phyloP scores from a whole-genome alignment of 2,797 vertebrate species.

The Parauchenoglanis punctatus region DNA sequence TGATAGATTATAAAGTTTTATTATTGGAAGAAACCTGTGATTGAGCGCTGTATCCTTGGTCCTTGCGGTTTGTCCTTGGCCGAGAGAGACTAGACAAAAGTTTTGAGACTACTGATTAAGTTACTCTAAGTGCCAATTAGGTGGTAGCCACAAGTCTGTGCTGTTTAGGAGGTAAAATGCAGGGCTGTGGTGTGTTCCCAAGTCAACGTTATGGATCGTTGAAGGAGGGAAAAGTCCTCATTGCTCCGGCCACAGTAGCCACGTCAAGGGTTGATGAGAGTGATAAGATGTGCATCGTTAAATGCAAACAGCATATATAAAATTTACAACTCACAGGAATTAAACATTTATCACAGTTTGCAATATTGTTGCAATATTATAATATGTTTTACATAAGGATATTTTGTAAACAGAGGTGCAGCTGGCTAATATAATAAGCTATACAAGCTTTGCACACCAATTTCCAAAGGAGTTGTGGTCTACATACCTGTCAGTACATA shows the following conservation, averaged over 20 bases:
- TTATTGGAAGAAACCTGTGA: constrained; percentile 5
- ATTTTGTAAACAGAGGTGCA: not conserved
- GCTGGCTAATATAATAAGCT: not conserved
- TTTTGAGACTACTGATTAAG: constrained; percentile 60
- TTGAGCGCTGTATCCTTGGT: constrained; percentile 19
- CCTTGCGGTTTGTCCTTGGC: constrained; percentile 54
- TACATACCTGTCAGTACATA: not conserved
- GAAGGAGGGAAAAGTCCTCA: constrained; percentile 29
- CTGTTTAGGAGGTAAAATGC: constrained; percentile 57
- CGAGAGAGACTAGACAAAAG: constrained; percentile 52
- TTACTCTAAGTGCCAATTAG: constrained; percentile 66
- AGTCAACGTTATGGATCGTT: constrained; percentile 15
- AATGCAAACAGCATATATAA: not conserved
- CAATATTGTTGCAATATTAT: not conserved
- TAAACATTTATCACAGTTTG: not conserved
- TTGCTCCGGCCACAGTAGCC: constrained; percentile 14
- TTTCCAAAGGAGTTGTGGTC: not conserved
- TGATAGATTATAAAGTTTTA: not conserved
- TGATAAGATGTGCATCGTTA: not conserved
- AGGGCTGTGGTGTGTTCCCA: constrained; percentile 28
- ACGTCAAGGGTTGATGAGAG: constrained; percentile 22
- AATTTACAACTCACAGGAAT: not conserved
- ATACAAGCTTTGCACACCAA: not conserved
- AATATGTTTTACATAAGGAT: not conserved
- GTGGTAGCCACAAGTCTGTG: constrained; percentile 57